Percentiles rank a stretch among this genome's conserved stretches.
Evolutionary conservation across 2,797 vertebrate species (phyloP).

Genomic region (Phrynocephalus guinanensis): DNA sequence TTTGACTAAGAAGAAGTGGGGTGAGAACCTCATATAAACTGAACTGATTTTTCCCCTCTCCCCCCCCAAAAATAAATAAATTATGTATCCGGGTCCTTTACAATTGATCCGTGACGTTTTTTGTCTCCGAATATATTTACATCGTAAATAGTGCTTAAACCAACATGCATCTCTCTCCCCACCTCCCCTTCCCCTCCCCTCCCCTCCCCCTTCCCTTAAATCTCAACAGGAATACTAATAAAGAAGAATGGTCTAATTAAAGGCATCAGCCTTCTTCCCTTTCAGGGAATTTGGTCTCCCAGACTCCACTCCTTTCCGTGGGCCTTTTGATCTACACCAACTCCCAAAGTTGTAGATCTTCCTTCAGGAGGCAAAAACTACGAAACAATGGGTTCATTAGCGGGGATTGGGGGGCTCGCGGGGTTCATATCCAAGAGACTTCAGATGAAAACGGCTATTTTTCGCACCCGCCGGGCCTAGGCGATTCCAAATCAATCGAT

Average conservation of each 20-base stretch:
- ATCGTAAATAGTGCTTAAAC: conserved; percentile 81
- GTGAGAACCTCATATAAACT: conserved; percentile 85
- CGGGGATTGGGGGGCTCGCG: conserved; percentile 63
- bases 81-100: conserved; percentile 84
- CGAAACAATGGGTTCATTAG: conserved; percentile 76
- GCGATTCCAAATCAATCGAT: conserved; percentile 67
- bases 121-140: conserved; percentile 83
- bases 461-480: conserved; percentile 46
- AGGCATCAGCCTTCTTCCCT: conserved; percentile 78
- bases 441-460: conserved; percentile 56
- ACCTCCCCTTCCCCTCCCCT: neutral
- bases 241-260: conserved; percentile 81
- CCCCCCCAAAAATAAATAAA: conserved; percentile 54
- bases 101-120: conserved; percentile 85
- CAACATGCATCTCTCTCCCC: conserved; percentile 65
- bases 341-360: conserved; percentile 76
- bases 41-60: conserved; percentile 81
- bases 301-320: conserved; percentile 64
- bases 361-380: conserved; percentile 67
- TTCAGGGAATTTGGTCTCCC: conserved; percentile 78
- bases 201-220: conserved; percentile 37
- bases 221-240: conserved; percentile 76
- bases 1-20: conserved; percentile 90
- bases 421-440: conserved; percentile 54
- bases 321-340: conserved; percentile 76